These are phyloP conservation scores for Trichonephila clavata DNA, from an alignment of 1,140 invertebrate species.

Conservation along the genomic window DNA sequence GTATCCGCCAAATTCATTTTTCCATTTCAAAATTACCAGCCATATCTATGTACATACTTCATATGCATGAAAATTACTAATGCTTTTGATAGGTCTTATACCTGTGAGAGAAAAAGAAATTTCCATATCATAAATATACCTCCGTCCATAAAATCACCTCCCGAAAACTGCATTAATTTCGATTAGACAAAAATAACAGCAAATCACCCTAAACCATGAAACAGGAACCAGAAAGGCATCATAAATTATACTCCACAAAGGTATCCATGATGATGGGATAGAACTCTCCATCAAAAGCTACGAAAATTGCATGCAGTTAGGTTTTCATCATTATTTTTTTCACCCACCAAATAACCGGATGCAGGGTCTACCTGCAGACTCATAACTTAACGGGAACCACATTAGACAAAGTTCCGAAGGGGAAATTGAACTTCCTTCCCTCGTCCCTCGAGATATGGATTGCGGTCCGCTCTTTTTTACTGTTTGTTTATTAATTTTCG, in stretches of 20 bases:
- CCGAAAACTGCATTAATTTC: background rate
- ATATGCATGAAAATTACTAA: no score
- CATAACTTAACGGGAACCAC: conserved; percentile 44
- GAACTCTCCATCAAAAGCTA: background rate
- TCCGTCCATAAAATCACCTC: background rate
- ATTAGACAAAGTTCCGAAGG: conserved; percentile 43
- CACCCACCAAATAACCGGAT: conserved; percentile 17
- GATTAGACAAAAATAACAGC: background rate
- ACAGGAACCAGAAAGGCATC: background rate
- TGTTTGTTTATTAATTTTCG: background rate
- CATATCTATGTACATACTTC: no score
- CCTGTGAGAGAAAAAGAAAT: no score
- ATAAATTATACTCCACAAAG: conserved; percentile 13
- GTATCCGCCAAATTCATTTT: no score
- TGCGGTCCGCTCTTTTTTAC: background rate
- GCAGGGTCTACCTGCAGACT: background rate
- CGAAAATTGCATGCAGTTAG: background rate
- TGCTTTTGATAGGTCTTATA: no score
- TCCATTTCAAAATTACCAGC: no score
- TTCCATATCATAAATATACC: background rate
- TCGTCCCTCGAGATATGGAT: background rate
- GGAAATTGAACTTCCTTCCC: conserved; percentile 52
- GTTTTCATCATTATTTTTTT: conserved; percentile 14
- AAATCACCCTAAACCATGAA: background rate
- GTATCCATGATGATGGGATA: conserved; percentile 13